phyloP scores from a whole-genome alignment of 1,140 invertebrate genomes.

The Drosophila obscura region DNA sequence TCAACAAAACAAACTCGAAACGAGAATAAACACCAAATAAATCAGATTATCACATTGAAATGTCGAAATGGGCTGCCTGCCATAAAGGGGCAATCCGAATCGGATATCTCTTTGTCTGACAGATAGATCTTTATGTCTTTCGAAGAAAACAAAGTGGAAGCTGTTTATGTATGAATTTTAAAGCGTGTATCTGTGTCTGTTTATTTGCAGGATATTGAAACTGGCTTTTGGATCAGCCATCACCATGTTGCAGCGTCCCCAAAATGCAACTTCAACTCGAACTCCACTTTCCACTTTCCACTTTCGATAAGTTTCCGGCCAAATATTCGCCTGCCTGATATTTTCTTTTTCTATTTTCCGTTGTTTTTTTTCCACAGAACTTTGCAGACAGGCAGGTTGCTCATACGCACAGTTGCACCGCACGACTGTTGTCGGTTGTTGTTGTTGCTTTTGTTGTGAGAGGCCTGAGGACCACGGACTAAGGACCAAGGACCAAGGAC shows the following conservation, averaged over 20 bases:
- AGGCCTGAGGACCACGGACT: background rate
- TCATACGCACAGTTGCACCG: slow-evolving; percentile 59
- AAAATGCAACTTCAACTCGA: slow-evolving; percentile 12
- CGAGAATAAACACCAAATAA: slow-evolving; percentile 45
- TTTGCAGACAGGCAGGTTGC: slow-evolving; percentile 49
- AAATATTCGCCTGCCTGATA: slow-evolving; percentile 26
- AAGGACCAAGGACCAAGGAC: background rate
- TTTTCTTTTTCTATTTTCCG: slow-evolving; percentile 36
- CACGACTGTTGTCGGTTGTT: slow-evolving; percentile 7
- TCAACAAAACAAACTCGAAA: slow-evolving; percentile 11
- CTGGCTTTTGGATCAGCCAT: too few relatives aligned
- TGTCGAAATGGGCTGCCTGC: background rate
- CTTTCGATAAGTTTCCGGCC: slow-evolving; percentile 48
- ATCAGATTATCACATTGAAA: slow-evolving; percentile 42
- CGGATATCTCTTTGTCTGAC: background rate
- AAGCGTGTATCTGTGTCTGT: slow-evolving; percentile 36
- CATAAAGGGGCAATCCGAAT: background rate
- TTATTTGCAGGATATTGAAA: slow-evolving; percentile 26
- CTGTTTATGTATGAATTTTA: slow-evolving; percentile 14
- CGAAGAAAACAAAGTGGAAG: too few relatives aligned
- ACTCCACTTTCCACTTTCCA: slow-evolving; percentile 9
- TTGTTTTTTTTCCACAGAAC: slow-evolving; percentile 35
- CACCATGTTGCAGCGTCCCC: background rate
- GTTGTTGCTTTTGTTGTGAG: background rate
- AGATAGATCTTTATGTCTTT: too few relatives aligned